Evolutionary conservation across 2,888 invertebrate species (phyloP), one percentile per base, ranked within the genome.

Genomic region (Conistra vaccinii): DNA sequence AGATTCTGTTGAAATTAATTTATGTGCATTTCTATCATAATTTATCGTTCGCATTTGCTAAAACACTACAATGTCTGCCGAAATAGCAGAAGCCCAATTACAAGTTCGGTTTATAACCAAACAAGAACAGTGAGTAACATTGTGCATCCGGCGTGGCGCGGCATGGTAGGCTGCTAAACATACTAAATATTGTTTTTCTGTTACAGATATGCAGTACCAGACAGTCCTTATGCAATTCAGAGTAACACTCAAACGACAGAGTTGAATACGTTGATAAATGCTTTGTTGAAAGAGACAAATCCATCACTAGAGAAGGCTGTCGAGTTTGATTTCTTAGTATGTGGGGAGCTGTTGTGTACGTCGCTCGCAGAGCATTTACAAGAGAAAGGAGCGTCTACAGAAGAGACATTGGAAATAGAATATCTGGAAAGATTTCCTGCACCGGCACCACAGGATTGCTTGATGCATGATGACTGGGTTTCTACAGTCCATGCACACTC

Each of bases 401-500:
- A 99, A 96, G 97, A 97, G 71, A 98, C 98, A 17, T 96, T 99
- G 84, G 98, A 98, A 84, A 97, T 99, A 69, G 99, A 99, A 94
- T 99, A 99, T 94, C 96, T 99, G 35, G 98, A 99, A 92, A 97
- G 98, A 87, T 98, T 98, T 87, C 98, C 99, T 20, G 98, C 99
- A 0, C 99, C 99, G 0, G 97, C 98, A 89, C 99, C 99, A 0
- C 98, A 99, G 91, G 98, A 99, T 92, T 98, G 99, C 91, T 96
- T 99, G 84, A 97, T 98, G 92, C 99, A 99, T 90, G 99, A 99
- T 94, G 99, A 99, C 92, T 99, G 99, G 99, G 99, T 99, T n/a
- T 98, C 99, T 32, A 97, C 98, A 61, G 98, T 99, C 0, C 97
- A 98, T 87, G 97, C 97, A 58, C 95, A 97, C 80, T 97, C 97